Conservation (phyloP, 2,888 invertebrate species). For the Quadriops clusia region DNA sequence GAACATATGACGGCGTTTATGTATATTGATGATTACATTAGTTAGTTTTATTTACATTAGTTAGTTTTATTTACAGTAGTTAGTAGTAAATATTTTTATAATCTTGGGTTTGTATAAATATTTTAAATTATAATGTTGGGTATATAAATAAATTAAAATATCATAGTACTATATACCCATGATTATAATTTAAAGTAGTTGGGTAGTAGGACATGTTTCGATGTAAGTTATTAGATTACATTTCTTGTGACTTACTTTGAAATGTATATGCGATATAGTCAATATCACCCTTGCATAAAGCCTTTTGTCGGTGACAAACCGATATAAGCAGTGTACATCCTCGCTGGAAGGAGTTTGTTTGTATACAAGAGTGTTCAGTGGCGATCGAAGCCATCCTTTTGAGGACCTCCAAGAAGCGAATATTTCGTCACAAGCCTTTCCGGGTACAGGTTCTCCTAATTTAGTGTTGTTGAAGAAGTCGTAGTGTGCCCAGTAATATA, state of each 20-base stretch:
- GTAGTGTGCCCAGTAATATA: conserved; percentile 90
- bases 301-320: conserved; percentile 72
- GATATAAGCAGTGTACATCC: conserved; percentile 71
- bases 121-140: no score
- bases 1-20: no score
- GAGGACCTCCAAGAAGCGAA: conserved; percentile 76
- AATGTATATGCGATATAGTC: conserved; percentile 65
- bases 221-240: background rate
- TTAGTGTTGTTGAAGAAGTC: conserved; percentile 88
- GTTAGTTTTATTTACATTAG: no score
- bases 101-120: no score
- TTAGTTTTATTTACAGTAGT: no score
- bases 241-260: conserved; percentile 45
- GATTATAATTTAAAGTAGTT: no score
- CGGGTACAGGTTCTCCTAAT: conserved; percentile 69
- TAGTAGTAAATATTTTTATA: no score
- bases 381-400: conserved; percentile 66
- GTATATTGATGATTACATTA: no score
- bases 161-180: no score
- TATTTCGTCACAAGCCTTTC: conserved; percentile 76
- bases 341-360: conserved; percentile 59
- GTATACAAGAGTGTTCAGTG: conserved; percentile 77
- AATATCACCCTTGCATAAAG: conserved; percentile 72
- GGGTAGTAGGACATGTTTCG: no score
- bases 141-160: no score